Percentiles rank a stretch among this genome's conserved stretches.
phyloP scores from a whole-genome alignment of 2,797 vertebrate species.

The Malurus splendens region DNA sequence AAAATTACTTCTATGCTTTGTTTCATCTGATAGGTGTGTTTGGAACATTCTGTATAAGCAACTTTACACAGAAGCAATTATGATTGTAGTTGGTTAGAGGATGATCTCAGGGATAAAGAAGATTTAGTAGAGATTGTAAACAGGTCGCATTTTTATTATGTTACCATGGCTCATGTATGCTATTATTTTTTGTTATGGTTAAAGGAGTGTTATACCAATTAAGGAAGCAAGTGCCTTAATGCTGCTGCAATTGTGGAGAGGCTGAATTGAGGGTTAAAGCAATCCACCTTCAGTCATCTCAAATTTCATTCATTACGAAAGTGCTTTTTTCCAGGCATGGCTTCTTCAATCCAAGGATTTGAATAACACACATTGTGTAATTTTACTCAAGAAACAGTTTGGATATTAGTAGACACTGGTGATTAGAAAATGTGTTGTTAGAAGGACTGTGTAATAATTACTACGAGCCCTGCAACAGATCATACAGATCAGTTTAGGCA shows the following conservation, averaged over 20 bases:
- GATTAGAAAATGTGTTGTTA: not conserved
- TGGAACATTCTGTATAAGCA: not conserved
- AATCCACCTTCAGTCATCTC: not conserved
- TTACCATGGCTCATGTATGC: rapidly evolving
- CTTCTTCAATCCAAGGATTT: not conserved
- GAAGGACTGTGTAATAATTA: not conserved
- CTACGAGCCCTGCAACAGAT: not conserved
- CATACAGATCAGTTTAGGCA: not conserved
- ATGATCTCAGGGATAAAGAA: not conserved
- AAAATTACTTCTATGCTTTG: not conserved
- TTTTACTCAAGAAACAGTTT: not conserved
- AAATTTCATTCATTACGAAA: not conserved
- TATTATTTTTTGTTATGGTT: not conserved
- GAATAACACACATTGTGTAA: not conserved
- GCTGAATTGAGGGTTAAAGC: not conserved
- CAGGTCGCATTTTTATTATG: not conserved
- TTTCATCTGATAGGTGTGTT: not conserved
- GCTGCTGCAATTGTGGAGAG: not conserved
- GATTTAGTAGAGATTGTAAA: not conserved
- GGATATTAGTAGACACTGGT: not conserved
- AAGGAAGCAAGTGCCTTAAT: not conserved
- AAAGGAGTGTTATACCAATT: not conserved
- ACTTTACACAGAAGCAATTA: not conserved
- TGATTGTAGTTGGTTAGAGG: not conserved
- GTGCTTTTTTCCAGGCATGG: not conserved